Base-by-base conservation (phyloP, 2,888 invertebrate genomes). In the Eremobia ochroleuca region DNA sequence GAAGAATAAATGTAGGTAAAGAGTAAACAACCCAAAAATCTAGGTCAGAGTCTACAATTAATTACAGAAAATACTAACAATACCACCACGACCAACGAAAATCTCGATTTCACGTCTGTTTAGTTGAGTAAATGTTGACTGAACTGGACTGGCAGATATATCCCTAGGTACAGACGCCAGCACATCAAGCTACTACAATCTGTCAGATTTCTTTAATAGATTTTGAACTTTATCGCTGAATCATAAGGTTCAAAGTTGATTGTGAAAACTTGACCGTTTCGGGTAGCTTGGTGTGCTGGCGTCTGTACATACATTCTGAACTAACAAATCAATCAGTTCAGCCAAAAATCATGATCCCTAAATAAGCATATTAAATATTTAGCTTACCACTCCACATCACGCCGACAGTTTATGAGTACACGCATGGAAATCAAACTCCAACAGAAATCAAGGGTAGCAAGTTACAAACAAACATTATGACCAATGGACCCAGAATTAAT, bases 401-500 rank as follows among this genome's bases (percentile, higher is more conserved):
- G 76, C 69, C 61, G 72, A 85, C 83, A 86, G 83, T 86, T 87
- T 83, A 88, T 82, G 72, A 83, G 80, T 71, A 77, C 73, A 85
- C 86, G 71, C 82, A 85, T 76, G 81, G 85, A 84, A 86, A 84
- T 86, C 79, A 88, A 86, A 88, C 70, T 82, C 72, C 64, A 87
- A 87, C 90, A 88, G 82, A 90, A 89, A 88, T 91, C 85, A 86
- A 86, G 87, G 87, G 91, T 85, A 90, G 90, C 88, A 94, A 95
- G 93, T 94, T 92, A 93, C 93, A 94, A 95, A 94, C 96, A 96
- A 95, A 94, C 94, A 95, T 94, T 93, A 95, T 95, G 95, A 95
- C 96, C 96, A 95, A 95, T 96, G 95, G 95, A 93, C 95, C 96
- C 95, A 91, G 94, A 94, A 94, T 96, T 96, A 96, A 96, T 96